Evolutionary conservation across 2,797 vertebrate genomes (phyloP).

Genomic region (Danio aesculapii): DNA sequence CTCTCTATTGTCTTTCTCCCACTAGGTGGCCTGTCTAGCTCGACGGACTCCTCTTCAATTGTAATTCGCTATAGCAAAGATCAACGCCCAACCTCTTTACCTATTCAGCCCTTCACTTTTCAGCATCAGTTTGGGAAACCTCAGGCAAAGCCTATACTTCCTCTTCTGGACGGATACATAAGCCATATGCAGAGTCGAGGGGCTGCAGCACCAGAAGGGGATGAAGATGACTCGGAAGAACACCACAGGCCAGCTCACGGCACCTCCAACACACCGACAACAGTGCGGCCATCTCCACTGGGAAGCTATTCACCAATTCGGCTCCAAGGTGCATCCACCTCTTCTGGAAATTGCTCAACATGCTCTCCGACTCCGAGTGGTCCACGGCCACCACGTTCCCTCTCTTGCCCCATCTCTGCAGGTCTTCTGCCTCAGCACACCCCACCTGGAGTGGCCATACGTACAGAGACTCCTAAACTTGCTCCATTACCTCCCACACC

Average conservation of each 20-base stretch:
- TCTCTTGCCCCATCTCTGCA: slow-evolving; percentile 81
- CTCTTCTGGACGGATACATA: slow-evolving; percentile 85
- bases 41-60: slow-evolving; percentile 78
- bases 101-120: slow-evolving; percentile 98
- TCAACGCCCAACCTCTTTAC: slow-evolving; percentile 93
- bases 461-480: slow-evolving; percentile 49
- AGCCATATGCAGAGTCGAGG: slow-evolving; percentile 84
- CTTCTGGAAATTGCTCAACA: slow-evolving; percentile 84
- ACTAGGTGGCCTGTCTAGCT: slow-evolving; percentile 72
- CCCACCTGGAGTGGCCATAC: slow-evolving; percentile 55
- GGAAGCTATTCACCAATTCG: slow-evolving; percentile 93
- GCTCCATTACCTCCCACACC: slow-evolving; percentile 63
- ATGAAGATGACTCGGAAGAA: slow-evolving; percentile 64
- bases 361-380: slow-evolving; percentile 79
- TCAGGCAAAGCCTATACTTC: slow-evolving; percentile 83
- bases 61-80: slow-evolving; percentile 95
- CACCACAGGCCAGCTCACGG: slow-evolving; percentile 6
- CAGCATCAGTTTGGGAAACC: slow-evolving; percentile 91
- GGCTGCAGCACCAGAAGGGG: slow-evolving; percentile 62
- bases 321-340: slow-evolving; percentile 78
- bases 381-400: slow-evolving; percentile 78
- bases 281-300: slow-evolving; percentile 88
- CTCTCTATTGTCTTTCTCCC: neutral
- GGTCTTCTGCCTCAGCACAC: slow-evolving; percentile 73
- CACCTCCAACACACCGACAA: slow-evolving; percentile 75